Conservation (phyloP, 2,888 invertebrate genomes). For the Eupithecia pulchellata region DNA sequence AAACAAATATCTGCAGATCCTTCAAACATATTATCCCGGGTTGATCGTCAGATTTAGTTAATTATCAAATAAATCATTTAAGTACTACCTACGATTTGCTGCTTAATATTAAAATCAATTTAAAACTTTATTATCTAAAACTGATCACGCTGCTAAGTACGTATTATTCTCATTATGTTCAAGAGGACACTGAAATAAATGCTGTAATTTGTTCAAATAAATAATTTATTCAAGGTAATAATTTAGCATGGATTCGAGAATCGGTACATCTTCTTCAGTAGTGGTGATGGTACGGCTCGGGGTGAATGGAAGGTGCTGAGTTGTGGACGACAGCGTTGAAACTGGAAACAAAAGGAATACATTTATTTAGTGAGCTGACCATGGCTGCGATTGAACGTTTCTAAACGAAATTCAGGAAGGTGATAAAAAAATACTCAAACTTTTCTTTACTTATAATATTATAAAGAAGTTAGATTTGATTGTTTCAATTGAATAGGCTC, state of each 20-base stretch:
- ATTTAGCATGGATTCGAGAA: conserved; percentile 11
- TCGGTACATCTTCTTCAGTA: conserved; percentile 47
- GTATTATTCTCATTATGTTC: not conserved
- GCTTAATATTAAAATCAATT: not conserved
- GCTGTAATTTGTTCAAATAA: conserved; percentile 16
- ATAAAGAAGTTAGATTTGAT: too few relatives aligned
- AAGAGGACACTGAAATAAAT: not conserved
- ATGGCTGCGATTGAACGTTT: not conserved
- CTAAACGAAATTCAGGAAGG: not conserved
- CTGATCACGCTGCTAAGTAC: too few relatives aligned
- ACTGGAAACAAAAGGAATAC: conserved; percentile 50
- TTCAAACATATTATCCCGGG: too few relatives aligned
- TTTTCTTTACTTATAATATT: too few relatives aligned
- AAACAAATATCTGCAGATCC: too few relatives aligned
- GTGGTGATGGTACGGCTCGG: conserved; percentile 58
- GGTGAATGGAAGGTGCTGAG: conserved; percentile 68
- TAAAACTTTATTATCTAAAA: not conserved
- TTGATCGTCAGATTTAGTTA: too few relatives aligned
- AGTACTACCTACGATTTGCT: too few relatives aligned
- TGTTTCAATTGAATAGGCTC: too few relatives aligned
- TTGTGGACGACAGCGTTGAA: conserved; percentile 75
- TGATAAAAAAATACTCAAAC: too few relatives aligned
- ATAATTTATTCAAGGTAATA: conserved; percentile 13
- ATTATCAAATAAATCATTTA: too few relatives aligned
- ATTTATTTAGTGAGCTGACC: not conserved